phyloP scores from a whole-genome alignment of 1,140 invertebrate species.

The Lepidurus couesii region DNA sequence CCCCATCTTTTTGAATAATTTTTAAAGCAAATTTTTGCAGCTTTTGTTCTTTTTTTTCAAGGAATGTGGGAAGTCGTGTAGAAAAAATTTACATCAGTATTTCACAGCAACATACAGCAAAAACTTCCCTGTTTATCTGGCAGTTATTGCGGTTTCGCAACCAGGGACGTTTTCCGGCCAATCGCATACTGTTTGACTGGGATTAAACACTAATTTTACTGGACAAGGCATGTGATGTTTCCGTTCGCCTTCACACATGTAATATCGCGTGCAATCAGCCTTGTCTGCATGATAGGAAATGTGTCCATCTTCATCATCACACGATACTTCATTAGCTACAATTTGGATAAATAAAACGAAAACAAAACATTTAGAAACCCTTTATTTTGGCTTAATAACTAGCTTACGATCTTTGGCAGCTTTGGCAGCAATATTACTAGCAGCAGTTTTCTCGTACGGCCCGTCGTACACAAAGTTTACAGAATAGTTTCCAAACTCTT shows the following conservation, averaged over 20 bases:
- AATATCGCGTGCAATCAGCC: slow-evolving; percentile 86
- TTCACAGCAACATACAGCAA: neutral
- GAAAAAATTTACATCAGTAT: neutral
- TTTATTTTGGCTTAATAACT: neutral
- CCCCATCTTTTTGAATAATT: neutral
- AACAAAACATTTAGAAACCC: slow-evolving; percentile 31
- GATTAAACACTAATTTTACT: slow-evolving; percentile 86
- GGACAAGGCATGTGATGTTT: slow-evolving; percentile 92
- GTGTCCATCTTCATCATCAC: slow-evolving; percentile 79
- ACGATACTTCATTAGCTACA: slow-evolving; percentile 76
- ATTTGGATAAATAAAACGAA: slow-evolving; percentile 30
- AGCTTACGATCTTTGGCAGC: slow-evolving; percentile 82
- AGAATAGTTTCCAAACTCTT: slow-evolving; percentile 74
- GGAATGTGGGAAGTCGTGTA: neutral
- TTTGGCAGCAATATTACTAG: slow-evolving; percentile 54
- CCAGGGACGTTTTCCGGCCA: slow-evolving; percentile 92
- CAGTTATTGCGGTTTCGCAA: slow-evolving; percentile 48
- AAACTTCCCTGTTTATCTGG: neutral
- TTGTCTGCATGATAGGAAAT: slow-evolving; percentile 88
- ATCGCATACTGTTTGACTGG: slow-evolving; percentile 85
- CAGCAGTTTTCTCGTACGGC: slow-evolving; percentile 67
- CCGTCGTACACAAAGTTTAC: slow-evolving; percentile 81
- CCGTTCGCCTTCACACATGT: slow-evolving; percentile 87
- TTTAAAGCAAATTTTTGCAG: neutral
- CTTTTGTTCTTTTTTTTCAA: neutral